Percentiles rank a stretch among this genome's conserved stretches.
phyloP scores from a whole-genome alignment of 2,797 vertebrate genomes.

The Hirundo rustica region DNA sequence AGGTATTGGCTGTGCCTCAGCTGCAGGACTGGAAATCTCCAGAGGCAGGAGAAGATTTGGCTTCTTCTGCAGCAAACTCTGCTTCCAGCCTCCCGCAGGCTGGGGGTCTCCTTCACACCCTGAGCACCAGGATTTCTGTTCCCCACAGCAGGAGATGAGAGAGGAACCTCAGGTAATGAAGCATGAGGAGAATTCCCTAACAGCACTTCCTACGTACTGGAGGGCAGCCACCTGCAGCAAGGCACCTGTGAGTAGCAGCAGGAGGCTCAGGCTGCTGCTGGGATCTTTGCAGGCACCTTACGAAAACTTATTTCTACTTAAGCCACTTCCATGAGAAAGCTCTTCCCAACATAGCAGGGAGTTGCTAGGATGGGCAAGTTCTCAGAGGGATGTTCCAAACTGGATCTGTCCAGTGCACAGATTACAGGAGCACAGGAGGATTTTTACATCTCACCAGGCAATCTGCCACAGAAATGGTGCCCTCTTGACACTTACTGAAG shows the following conservation, averaged over 20 bases:
- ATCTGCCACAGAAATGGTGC: background rate
- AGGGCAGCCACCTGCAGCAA: background rate
- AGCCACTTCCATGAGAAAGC: background rate
- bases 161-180: background rate
- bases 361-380: background rate
- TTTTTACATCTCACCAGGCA: background rate
- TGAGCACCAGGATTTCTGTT: accelerated
- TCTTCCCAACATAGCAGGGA: accelerated
- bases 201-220: accelerated
- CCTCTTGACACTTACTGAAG: background rate
- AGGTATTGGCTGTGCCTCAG: background rate
- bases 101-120: background rate
- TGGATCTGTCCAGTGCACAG: background rate
- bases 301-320: background rate
- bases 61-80: background rate
- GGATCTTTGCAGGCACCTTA: background rate
- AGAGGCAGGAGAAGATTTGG: background rate
- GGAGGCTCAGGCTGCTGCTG: background rate
- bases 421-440: accelerated
- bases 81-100: background rate
- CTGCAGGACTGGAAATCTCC: background rate
- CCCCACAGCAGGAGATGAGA: background rate
- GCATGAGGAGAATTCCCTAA: background rate
- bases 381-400: background rate
- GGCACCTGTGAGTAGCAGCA: background rate